A percentile compares a stretch with the other conserved stretches of the same genome.
Evolutionary conservation across 37 sponge, comb jelly and placozoan genomes (phyloP).

Genomic region (Beroe forskalii): DNA sequence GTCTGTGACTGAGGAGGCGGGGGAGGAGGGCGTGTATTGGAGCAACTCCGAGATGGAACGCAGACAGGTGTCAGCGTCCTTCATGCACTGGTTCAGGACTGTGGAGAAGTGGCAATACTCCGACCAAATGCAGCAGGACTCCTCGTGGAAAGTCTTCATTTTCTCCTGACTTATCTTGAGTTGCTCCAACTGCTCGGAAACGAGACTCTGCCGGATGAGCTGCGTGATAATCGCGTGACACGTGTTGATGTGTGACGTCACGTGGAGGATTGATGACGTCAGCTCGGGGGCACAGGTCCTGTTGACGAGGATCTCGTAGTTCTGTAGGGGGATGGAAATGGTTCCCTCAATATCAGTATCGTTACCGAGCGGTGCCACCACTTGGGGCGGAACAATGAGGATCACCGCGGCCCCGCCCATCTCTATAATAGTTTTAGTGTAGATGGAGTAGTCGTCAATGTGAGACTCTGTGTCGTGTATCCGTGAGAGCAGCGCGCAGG

Average conservation of each 20-base stretch:
- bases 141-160: constrained; percentile 32
- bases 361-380: constrained; percentile 52
- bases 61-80: neutral
- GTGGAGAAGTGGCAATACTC: neutral
- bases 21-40: constrained; percentile 28
- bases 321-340: constrained; percentile 47
- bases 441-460: constrained; percentile 48
- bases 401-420: neutral
- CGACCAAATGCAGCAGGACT: neutral
- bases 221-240: constrained; percentile 53
- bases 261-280: constrained; percentile 21
- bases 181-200: neutral
- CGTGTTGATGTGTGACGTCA: constrained; percentile 36
- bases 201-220: constrained; percentile 43
- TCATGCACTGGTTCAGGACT: constrained; percentile 29
- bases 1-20: constrained; percentile 33
- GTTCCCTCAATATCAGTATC: constrained; percentile 51
- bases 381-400: constrained; percentile 44
- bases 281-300: neutral
- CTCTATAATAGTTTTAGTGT: constrained; percentile 54
- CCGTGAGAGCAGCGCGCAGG: constrained; percentile 39
- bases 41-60: constrained; percentile 23
- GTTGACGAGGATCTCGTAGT: constrained; percentile 58
- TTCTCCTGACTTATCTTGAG: constrained; percentile 1
- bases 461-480: constrained; percentile 35